Conservation (phyloP, 2,888 invertebrate species). For the Allophyes oxyacanthae region DNA sequence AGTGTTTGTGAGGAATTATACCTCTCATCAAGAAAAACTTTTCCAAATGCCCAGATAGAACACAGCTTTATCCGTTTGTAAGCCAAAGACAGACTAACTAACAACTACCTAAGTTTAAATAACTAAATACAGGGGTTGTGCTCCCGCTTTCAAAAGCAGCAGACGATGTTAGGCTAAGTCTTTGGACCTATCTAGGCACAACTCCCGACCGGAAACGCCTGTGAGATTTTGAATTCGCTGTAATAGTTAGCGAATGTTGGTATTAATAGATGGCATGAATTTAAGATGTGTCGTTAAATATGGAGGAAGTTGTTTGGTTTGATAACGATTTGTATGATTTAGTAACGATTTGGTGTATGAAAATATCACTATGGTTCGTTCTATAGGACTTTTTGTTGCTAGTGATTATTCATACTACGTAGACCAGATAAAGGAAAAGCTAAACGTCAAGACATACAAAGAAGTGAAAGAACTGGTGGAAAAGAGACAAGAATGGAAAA, state of each 20-base stretch:
- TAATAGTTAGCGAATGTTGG: slow-evolving; percentile 35
- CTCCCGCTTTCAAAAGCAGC: slow-evolving; percentile 54
- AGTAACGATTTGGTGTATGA: no score
- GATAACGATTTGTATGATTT: no score
- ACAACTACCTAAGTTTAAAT: slow-evolving; percentile 48
- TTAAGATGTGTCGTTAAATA: not conserved
- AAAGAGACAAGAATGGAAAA: no score
- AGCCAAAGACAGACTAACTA: slow-evolving; percentile 38
- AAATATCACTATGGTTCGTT: no score
- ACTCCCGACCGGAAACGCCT: slow-evolving; percentile 37
- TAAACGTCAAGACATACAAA: no score
- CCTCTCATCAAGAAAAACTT: not conserved
- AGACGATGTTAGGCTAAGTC: slow-evolving; percentile 42
- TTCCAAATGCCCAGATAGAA: slow-evolving; percentile 1
- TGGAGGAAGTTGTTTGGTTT: not conserved
- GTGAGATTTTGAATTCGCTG: slow-evolving; percentile 41
- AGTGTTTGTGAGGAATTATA: no score
- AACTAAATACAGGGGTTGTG: slow-evolving; percentile 50
- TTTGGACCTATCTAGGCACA: slow-evolving; percentile 46
- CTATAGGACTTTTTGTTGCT: no score
- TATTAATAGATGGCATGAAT: slow-evolving; percentile 27
- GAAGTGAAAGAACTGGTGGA: no score
- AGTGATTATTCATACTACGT: no score
- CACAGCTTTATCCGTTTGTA: slow-evolving; percentile 7
- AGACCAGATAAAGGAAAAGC: no score